Evolutionary conservation across 1,140 invertebrate species (phyloP), one percentile per base, ranked within the genome.

Genomic region (Drosophila mauritiana): DNA sequence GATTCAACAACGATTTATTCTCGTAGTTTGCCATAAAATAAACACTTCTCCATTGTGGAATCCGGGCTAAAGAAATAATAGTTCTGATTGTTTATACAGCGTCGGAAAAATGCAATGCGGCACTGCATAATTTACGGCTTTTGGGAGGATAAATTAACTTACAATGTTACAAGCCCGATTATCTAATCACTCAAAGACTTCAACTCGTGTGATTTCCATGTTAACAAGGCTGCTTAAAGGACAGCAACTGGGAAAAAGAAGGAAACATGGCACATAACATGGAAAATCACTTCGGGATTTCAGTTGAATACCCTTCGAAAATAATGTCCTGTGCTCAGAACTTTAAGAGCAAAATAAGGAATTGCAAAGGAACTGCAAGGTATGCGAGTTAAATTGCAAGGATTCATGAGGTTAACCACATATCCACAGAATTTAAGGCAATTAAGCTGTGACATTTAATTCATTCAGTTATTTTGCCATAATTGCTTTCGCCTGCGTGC

Each of bases 31-130:
- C 39, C 64, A 39, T 69, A 70, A 70, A 70, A 15, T 20, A 52
- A 70, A 70, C 64, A 70, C 65, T 69, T 69, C 68, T 40, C 36
- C 43, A 36, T 48, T 69, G 42, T 56, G 12, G 25, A 37, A 48
- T 51, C 11, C 45, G 3, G 36, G 37, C 20, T 56, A 27, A 22
- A 51, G 51, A 70, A 56, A 69, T 70, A 69, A 48, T 69, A 56
- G 56, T 69, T 48, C 25, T 43, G 36, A 69, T 40, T 68, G 34
- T 61, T 17, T 49, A 40, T 42, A 25, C 45, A 34, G 25, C 12
- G 36, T n/a, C 20, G n/a, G 45, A 51, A 49, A 12, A 34, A 27
- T 55, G 58, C 58, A 53, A 12, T 55, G 59, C 22, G 58, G 58
- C 59, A 27, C 52, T 65, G 34, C 61, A 70, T 69, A 48, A 27